These are phyloP conservation scores for Gymnosoma rotundatum DNA, from an alignment of 2,888 invertebrate genomes.

Conservation along the genomic window DNA sequence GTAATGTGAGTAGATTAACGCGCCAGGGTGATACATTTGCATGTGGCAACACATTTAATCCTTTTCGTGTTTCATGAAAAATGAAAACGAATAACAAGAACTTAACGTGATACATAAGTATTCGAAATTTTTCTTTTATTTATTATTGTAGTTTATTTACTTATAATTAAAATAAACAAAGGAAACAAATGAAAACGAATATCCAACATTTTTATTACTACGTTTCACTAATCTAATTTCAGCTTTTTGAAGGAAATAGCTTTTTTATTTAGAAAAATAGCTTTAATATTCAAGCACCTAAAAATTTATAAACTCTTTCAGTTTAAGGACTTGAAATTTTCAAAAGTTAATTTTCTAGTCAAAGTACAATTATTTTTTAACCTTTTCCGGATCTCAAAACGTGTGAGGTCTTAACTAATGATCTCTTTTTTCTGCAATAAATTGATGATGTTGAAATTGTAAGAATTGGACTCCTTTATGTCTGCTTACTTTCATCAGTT, in stretches of 20 bases:
- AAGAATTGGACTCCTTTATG: slow-evolving; percentile 47
- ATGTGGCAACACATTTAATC: slow-evolving; percentile 73
- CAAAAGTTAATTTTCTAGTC: too few relatives aligned
- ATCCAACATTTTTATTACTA: neutral
- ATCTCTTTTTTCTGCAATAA: slow-evolving; percentile 11
- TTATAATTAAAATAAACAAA: neutral
- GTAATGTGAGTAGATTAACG: slow-evolving; percentile 75
- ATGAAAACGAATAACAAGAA: slow-evolving; percentile 25
- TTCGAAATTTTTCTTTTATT: slow-evolving; percentile 28
- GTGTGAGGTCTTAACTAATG: slow-evolving; percentile 41
- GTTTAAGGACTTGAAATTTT: too few relatives aligned
- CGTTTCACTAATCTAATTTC: neutral
- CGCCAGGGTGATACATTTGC: slow-evolving; percentile 69
- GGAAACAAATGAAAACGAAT: neutral
- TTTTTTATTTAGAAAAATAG: too few relatives aligned
- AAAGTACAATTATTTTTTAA: too few relatives aligned
- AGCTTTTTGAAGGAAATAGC: too few relatives aligned
- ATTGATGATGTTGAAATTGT: slow-evolving; percentile 23
- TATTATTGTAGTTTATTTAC: neutral
- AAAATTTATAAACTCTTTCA: too few relatives aligned
- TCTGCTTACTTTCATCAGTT: slow-evolving; percentile 40
- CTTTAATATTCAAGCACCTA: too few relatives aligned
- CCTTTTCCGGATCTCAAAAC: neutral
- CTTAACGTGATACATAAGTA: slow-evolving; percentile 6
- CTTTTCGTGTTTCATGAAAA: slow-evolving; percentile 60